Conservation (phyloP, 2,888 invertebrate species). For the Xestia xanthographa region DNA sequence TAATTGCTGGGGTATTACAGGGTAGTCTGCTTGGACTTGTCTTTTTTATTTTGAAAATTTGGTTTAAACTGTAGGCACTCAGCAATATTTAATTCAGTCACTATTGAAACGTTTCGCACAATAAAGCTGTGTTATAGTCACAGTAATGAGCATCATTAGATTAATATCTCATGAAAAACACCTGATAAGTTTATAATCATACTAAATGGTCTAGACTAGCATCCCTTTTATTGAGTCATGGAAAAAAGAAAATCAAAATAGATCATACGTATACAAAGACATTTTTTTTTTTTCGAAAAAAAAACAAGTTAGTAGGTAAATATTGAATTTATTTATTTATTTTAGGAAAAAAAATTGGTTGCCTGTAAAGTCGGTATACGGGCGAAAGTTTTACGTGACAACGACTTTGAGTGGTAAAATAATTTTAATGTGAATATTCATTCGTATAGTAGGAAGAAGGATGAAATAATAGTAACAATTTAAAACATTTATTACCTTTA, state of each 20-base stretch:
- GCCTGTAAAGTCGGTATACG: too few species aligned
- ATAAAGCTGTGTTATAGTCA: not conserved
- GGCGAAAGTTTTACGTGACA: too few species aligned
- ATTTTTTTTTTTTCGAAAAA: not conserved
- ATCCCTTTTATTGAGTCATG: not conserved
- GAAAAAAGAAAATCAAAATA: not conserved
- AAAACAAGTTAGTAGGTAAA: not conserved
- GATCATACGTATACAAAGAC: too few species aligned
- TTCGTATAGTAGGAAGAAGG: too few species aligned
- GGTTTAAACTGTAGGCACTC: not conserved
- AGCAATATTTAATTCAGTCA: constrained; percentile 7
- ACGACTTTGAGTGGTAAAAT: too few species aligned
- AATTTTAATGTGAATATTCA: too few species aligned
- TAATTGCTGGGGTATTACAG: constrained; percentile 16
- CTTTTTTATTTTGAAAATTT: not conserved
- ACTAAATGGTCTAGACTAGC: not conserved
- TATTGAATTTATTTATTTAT: not conserved
- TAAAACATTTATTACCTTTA: too few species aligned
- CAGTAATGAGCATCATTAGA: not conserved
- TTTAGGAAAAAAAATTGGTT: too few species aligned
- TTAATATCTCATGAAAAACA: not conserved
- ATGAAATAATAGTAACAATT: too few species aligned
- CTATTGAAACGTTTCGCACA: not conserved
- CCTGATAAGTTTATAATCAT: not conserved
- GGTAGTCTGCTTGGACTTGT: constrained; percentile 9